phyloP scores from a whole-genome alignment of 2,888 invertebrate species.

The Cybosia mesomella region DNA sequence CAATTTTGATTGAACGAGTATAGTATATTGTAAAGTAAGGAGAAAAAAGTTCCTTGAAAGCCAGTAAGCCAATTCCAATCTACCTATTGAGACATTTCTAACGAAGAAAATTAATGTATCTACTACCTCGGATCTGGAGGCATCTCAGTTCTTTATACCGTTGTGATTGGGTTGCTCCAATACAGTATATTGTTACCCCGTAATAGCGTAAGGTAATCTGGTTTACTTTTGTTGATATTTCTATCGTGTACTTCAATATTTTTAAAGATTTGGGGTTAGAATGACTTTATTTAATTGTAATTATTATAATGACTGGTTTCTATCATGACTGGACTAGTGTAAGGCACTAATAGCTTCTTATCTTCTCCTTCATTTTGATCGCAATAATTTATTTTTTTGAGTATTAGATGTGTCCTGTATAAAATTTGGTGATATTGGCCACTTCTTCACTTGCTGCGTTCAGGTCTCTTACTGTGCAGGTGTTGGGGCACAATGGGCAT shows the following conservation, averaged over 20 bases:
- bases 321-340: too few species aligned
- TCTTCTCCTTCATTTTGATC: too few species aligned
- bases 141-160: conserved; percentile 1
- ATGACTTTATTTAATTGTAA: neutral
- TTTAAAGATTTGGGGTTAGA: neutral
- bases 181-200: neutral
- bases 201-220: neutral
- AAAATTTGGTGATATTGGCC: too few species aligned
- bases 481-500: too few species aligned
- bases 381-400: too few species aligned
- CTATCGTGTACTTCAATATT: neutral
- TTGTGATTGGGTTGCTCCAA: neutral
- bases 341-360: too few species aligned
- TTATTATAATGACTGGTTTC: too few species aligned
- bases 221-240: conserved; percentile 1
- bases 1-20: neutral
- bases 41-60: neutral
- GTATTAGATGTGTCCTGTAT: too few species aligned
- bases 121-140: neutral
- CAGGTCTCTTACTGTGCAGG: too few species aligned
- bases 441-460: too few species aligned
- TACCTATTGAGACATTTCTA: conserved; percentile 4
- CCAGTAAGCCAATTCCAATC: conserved; percentile 1
- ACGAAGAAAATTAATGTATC: conserved; percentile 4
- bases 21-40: neutral